A percentile compares a stretch with the other conserved stretches of the same genome.
These are phyloP conservation scores for Papilio aristodemus DNA, from an alignment of 1,140 invertebrate species.

Conservation along the genomic window DNA sequence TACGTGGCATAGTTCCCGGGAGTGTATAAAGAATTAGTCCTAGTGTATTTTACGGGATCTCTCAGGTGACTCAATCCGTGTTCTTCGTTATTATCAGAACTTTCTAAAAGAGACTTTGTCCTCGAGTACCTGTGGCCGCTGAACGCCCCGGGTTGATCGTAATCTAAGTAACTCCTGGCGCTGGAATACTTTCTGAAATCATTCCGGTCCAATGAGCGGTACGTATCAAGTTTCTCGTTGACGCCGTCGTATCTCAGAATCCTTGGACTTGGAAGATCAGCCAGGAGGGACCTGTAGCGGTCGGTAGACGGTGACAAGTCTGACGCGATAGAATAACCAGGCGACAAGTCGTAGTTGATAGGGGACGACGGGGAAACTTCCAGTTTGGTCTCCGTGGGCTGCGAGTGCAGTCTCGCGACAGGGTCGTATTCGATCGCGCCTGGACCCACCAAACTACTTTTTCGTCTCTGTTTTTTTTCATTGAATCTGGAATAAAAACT, in stretches of 20 bases:
- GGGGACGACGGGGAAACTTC: constrained; percentile 72
- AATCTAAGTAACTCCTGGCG: constrained; percentile 67
- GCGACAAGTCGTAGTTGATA: constrained; percentile 64
- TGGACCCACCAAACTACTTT: constrained; percentile 82
- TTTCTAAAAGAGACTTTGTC: constrained; percentile 75
- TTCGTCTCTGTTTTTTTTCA: constrained; percentile 85
- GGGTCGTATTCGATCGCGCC: constrained; percentile 77
- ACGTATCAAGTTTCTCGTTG: constrained; percentile 71
- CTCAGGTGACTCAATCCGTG: constrained; percentile 51
- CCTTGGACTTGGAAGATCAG: constrained; percentile 59
- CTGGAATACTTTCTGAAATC: constrained; percentile 72
- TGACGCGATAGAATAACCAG: constrained; percentile 60
- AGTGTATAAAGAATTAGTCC: constrained; percentile 74
- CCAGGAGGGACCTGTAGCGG: constrained; percentile 66
- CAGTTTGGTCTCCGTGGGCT: constrained; percentile 58
- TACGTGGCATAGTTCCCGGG: constrained; percentile 78
- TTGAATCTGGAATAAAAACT: constrained; percentile 94
- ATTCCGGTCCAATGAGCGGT: constrained; percentile 74
- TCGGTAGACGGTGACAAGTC: constrained; percentile 71
- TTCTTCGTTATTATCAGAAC: constrained; percentile 58
- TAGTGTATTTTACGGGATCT: constrained; percentile 71
- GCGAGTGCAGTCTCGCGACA: constrained; percentile 70
- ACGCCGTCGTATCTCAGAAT: constrained; percentile 64
- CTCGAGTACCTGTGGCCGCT: constrained; percentile 67
- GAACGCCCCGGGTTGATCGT: constrained; percentile 67